These are phyloP conservation scores for Zosterops borbonicus DNA, from an alignment of 2,113 vertebrate species.

Conservation along the genomic window DNA sequence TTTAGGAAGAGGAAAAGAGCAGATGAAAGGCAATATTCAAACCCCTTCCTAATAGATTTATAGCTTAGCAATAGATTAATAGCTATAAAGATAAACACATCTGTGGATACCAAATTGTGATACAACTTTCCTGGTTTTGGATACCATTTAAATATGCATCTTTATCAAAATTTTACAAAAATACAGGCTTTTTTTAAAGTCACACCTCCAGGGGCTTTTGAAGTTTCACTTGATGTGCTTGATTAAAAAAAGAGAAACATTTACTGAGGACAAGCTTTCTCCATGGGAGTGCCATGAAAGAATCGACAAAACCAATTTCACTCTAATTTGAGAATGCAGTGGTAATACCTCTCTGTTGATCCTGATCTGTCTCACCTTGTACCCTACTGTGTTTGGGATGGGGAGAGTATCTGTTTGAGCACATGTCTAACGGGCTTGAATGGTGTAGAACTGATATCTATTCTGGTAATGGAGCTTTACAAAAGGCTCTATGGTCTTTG, in stretches of 20 bases:
- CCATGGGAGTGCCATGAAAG: not conserved
- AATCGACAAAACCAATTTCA: not conserved
- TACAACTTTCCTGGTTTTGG: not conserved
- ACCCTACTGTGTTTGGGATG: not conserved
- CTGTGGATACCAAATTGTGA: not conserved
- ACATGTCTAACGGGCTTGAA: constrained; percentile 3
- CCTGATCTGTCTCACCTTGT: not conserved
- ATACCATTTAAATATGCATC: not conserved
- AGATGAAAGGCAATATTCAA: constrained; percentile 20
- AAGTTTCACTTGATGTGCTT: not conserved
- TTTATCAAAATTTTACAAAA: not conserved
- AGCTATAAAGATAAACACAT: not conserved
- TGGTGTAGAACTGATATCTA: not conserved
- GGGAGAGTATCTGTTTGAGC: constrained; percentile 31
- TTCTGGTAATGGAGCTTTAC: constrained; percentile 8
- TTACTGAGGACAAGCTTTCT: not conserved
- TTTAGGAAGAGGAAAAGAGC: constrained; percentile 8
- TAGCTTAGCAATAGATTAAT: not conserved
- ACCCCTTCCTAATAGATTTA: not conserved
- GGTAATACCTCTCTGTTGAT: constrained; percentile 20
- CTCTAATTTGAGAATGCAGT: constrained; percentile 22
- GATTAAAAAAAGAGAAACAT: constrained; percentile 34
- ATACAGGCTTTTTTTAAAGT: not conserved
- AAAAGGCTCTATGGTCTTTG: not conserved
- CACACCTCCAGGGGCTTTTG: not conserved